Base-by-base conservation (phyloP, 1,140 invertebrate genomes). In the Drosophila pallidifrons region DNA sequence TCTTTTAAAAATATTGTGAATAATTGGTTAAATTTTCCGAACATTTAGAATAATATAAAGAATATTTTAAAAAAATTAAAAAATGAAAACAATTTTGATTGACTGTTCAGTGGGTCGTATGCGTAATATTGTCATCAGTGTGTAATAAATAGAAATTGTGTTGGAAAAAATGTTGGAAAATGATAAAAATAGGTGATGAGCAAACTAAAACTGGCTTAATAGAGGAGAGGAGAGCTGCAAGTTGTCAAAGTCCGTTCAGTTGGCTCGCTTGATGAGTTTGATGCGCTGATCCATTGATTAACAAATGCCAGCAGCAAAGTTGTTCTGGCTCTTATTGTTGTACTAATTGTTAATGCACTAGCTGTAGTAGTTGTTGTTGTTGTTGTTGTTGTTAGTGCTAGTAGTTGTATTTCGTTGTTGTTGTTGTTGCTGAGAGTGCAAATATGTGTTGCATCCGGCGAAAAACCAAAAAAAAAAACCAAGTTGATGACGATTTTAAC, bases 401-500 rank as follows among this genome's bases (percentile, higher is more conserved):
- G 10, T 41, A 41, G 45, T 43, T 59, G 30, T 20, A 20, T 20
- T 20, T 20, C 30, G 16, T 15, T 72, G 45, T 51, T 69, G 45
- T 51, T 69, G 59, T 59, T 25, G 20, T 25, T 25, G 70, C 70
- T 66, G 15, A 59, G 28, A 65, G 57, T 73, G 28, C 49, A 43
- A 35, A 13, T 63, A 38, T 51, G 43, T 60, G 45, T 32, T 55
- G 64, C 46, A 76, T 71, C 67, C 76, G 66, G 46, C 43, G 59
- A 59, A 15, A 8, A 20, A 13, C 8, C 47, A 51, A 28, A 10
- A 2, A 52, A 1, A 49, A 16, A 32, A 16, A 41, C 15, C 32
- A 8, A 10, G 35, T 38, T n/a, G 80, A 78, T 68, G 80, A 78
- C 77, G 63, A 58, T 55, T 51, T 35, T 60, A 28, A 65, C 61